Evolutionary conservation across 2,797 vertebrate species (phyloP).

Genomic region (Corythornis leucogaster): DNA sequence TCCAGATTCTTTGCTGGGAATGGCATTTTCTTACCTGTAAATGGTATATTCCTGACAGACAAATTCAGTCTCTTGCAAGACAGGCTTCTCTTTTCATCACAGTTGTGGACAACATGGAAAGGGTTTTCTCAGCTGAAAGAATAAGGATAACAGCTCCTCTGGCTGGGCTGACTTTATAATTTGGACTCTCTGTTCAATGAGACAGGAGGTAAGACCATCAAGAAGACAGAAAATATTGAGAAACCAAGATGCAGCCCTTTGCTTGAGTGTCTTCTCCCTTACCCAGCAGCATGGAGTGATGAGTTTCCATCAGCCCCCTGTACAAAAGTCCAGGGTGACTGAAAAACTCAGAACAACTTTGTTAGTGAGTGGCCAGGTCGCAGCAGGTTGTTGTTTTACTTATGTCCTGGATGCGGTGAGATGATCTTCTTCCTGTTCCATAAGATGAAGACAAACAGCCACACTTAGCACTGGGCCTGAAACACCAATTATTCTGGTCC

Average conservation of each 20-base stretch:
- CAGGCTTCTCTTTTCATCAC: slow-evolving; percentile 14
- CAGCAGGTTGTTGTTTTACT: background rate
- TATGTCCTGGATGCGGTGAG: background rate
- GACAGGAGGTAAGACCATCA: background rate
- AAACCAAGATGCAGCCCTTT: background rate
- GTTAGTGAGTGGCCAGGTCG: accelerated
- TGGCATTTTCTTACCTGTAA: slow-evolving; percentile 45
- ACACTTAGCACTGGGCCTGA: background rate
- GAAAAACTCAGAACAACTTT: background rate
- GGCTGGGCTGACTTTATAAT: background rate
- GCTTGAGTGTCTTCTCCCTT: background rate
- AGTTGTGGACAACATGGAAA: background rate
- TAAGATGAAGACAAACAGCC: background rate
- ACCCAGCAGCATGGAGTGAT: background rate
- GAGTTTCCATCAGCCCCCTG: slow-evolving; percentile 35
- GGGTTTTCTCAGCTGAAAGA: background rate
- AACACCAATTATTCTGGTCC: background rate
- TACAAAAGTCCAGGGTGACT: background rate
- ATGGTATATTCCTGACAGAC: background rate
- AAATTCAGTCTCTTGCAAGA: slow-evolving; percentile 7
- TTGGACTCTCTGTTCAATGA: background rate
- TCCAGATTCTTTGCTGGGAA: background rate
- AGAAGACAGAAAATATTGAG: background rate
- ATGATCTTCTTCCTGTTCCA: background rate
- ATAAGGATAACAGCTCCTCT: background rate